Evolutionary conservation across 2,113 vertebrate genomes (phyloP).

Genomic region (Trematomus loennbergii): DNA sequence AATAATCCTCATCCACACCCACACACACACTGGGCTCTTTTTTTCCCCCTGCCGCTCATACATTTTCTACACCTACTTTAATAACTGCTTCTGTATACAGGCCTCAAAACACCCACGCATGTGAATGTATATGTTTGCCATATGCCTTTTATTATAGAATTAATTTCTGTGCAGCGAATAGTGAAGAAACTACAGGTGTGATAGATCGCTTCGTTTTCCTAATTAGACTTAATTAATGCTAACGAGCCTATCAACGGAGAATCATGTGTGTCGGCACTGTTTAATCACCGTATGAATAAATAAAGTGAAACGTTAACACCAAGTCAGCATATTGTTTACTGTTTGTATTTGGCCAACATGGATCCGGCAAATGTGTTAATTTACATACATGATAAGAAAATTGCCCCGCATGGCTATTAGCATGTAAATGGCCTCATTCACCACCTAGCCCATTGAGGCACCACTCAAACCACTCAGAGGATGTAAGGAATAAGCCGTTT

Average conservation of each 20-base stretch:
- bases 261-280: slow-evolving; percentile 74
- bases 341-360: slow-evolving; percentile 66
- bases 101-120: slow-evolving; percentile 49
- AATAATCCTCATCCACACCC: slow-evolving; percentile 68
- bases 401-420: slow-evolving; percentile 65
- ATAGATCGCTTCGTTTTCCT: slow-evolving; percentile 54
- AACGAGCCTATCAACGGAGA: slow-evolving; percentile 70
- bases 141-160: slow-evolving; percentile 9
- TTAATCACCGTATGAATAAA: slow-evolving; percentile 78
- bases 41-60: not conserved
- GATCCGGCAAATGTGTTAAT: slow-evolving; percentile 67
- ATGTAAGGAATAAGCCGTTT: slow-evolving; percentile 22
- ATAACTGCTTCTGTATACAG: slow-evolving; percentile 34
- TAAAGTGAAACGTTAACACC: slow-evolving; percentile 73
- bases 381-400: slow-evolving; percentile 79
- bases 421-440: slow-evolving; percentile 76
- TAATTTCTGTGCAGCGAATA: not conserved
- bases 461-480: slow-evolving; percentile 58
- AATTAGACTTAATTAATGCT: slow-evolving; percentile 75
- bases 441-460: slow-evolving; percentile 40
- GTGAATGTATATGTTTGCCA: not conserved
- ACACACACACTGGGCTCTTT: slow-evolving; percentile 47
- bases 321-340: slow-evolving; percentile 75
- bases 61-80: slow-evolving; percentile 46
- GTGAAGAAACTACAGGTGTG: slow-evolving; percentile 62